A percentile compares a stretch with the other conserved stretches of the same genome.
These are phyloP conservation scores for Acrocephalus scirpaceus DNA, from an alignment of 2,797 vertebrate species.

Conservation along the genomic window DNA sequence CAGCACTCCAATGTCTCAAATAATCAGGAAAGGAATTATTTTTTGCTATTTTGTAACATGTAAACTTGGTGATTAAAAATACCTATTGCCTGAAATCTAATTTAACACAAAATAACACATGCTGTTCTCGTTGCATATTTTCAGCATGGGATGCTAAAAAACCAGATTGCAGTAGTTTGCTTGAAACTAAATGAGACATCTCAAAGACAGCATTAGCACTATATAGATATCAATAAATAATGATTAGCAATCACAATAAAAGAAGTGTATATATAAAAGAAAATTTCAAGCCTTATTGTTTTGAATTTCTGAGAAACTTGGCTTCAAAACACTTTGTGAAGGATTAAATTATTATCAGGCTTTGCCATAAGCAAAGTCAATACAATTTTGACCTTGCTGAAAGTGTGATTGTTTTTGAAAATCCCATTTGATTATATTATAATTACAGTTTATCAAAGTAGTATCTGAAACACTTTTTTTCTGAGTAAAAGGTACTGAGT, in stretches of 20 bases:
- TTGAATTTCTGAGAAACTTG: not conserved
- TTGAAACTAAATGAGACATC: not conserved
- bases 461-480: not conserved
- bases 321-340: not conserved
- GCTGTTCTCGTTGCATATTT: not conserved
- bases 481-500: not conserved
- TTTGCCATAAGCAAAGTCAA: not conserved
- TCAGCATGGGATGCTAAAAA: not conserved
- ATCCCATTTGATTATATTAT: not conserved
- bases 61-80: not conserved
- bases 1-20: not conserved
- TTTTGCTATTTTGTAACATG: not conserved
- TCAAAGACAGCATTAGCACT: not conserved
- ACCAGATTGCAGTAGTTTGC: not conserved
- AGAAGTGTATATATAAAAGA: not conserved
- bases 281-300: not conserved
- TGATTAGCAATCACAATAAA: not conserved
- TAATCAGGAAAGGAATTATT: not conserved
- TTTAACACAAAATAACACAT: not conserved
- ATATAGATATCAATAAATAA: not conserved
- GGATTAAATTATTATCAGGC: not conserved
- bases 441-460: not conserved
- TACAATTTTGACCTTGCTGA: not conserved
- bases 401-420: not conserved
- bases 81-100: not conserved